These are phyloP conservation scores for Cariama cristata DNA, from an alignment of 2,113 vertebrate genomes.

Conservation along the genomic window DNA sequence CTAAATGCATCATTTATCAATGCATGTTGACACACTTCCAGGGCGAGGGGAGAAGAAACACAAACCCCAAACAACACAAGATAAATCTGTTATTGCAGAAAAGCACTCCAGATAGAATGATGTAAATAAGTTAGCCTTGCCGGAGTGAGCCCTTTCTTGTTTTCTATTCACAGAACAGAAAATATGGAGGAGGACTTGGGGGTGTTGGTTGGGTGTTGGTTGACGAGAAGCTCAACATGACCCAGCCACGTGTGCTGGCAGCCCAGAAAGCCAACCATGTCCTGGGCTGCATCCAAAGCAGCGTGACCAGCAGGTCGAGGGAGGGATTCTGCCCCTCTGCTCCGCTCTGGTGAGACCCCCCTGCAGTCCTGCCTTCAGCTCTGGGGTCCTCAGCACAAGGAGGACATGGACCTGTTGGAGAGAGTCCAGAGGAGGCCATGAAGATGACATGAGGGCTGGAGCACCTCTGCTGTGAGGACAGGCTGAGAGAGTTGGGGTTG, in stretches of 20 bases:
- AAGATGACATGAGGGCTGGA: neutral
- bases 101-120: neutral
- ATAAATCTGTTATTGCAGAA: neutral
- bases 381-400: neutral
- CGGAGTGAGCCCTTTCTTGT: neutral
- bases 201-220: neutral
- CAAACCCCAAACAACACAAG: neutral
- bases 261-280: neutral
- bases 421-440: neutral
- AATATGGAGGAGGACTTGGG: neutral
- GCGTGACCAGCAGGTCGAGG: neutral
- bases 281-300: neutral
- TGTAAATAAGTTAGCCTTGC: neutral
- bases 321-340: neutral
- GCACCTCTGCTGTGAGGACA: neutral
- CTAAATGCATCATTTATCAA: neutral
- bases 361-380: neutral
- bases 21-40: neutral
- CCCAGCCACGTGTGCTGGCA: too few relatives aligned
- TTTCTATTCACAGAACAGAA: neutral
- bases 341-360: too few relatives aligned
- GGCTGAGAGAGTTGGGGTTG: neutral
- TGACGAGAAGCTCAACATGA: too few relatives aligned
- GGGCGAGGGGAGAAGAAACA: neutral
- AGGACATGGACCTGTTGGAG: neutral